A percentile compares a stretch with the other conserved stretches of the same genome.
These are phyloP conservation scores for Chrysina gloriosa DNA, from an alignment of 2,888 invertebrate species.

Conservation along the genomic window DNA sequence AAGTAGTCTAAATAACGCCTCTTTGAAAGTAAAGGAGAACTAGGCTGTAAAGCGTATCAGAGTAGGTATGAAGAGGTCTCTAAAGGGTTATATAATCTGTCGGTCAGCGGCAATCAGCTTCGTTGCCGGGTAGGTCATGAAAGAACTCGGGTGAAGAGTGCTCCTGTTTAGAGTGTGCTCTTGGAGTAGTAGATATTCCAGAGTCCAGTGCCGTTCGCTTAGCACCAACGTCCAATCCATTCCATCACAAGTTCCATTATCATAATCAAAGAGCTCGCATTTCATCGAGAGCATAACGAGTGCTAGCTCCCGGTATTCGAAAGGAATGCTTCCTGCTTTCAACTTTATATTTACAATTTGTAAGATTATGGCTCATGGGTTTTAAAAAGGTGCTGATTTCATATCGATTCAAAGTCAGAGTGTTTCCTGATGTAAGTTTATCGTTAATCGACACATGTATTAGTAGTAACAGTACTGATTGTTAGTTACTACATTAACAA, in stretches of 20 bases:
- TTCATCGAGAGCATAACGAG: constrained; percentile 47
- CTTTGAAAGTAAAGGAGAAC: constrained; percentile 35
- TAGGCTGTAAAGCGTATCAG: constrained; percentile 42
- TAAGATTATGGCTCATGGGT: not conserved
- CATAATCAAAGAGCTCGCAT: constrained; percentile 52
- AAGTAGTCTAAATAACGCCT: constrained; percentile 38
- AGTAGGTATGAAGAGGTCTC: constrained; percentile 47
- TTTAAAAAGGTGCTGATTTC: not conserved
- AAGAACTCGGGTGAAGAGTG: constrained; percentile 50
- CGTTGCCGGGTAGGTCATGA: constrained; percentile 49
- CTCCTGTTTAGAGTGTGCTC: constrained; percentile 47
- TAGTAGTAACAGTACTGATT: too few species aligned
- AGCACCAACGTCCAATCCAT: constrained; percentile 26
- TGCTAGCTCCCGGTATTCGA: not conserved
- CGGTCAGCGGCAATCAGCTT: constrained; percentile 54
- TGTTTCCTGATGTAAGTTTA: too few species aligned
- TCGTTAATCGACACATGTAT: too few species aligned
- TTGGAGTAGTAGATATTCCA: constrained; percentile 46
- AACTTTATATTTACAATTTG: not conserved
- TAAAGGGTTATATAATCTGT: constrained; percentile 56
- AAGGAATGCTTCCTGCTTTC: not conserved
- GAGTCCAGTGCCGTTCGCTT: constrained; percentile 49
- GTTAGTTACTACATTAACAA: too few species aligned
- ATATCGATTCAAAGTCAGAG: too few species aligned
- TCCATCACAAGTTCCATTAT: constrained; percentile 46